Evolutionary conservation across 37 sponge, comb jelly and placozoan genomes (phyloP).

Genomic region (Aphrocallistes beatrix): DNA sequence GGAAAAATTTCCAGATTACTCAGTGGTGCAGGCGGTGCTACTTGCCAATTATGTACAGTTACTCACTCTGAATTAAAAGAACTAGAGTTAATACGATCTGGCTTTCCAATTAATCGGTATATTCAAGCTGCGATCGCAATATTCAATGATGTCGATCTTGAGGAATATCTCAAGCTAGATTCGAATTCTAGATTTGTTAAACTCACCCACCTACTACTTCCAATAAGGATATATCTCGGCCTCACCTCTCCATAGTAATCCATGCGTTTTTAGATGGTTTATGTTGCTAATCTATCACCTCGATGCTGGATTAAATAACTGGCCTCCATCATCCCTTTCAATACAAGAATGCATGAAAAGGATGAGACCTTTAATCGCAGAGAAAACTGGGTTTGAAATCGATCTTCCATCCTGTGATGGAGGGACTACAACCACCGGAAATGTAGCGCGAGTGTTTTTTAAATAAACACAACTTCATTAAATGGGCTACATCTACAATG

Average conservation of each 20-base stretch:
- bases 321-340: background rate
- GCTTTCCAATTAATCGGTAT: background rate
- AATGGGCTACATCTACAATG: background rate
- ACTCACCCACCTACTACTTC: background rate
- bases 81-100: background rate
- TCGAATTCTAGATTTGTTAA: background rate
- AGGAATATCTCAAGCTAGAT: background rate
- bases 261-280: background rate
- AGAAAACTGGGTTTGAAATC: no score
- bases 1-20: background rate
- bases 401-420: no score
- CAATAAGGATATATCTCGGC: background rate
- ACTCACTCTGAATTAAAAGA: background rate
- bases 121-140: background rate
- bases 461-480: background rate
- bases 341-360: background rate
- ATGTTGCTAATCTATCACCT: background rate
- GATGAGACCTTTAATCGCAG: no score
- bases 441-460: background rate
- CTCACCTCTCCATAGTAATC: background rate
- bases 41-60: background rate
- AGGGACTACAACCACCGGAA: slow-evolving; percentile 3
- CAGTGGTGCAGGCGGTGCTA: background rate
- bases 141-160: background rate
- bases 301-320: background rate